Evolutionary conservation across 2,888 invertebrate species (phyloP).

Genomic region (Drosophila leonis): DNA sequence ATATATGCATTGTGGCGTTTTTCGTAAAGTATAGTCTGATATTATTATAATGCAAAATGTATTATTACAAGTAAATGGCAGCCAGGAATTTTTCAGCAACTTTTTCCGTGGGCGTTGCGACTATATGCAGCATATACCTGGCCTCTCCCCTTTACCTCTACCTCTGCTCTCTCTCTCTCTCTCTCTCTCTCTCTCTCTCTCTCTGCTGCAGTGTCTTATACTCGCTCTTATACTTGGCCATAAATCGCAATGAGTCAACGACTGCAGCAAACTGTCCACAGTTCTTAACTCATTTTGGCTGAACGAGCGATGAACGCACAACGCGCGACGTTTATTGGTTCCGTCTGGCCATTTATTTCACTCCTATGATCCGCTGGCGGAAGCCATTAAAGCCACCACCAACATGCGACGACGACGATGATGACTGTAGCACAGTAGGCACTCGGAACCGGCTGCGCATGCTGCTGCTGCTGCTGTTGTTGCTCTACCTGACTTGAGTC

Average conservation of each 20-base stretch:
- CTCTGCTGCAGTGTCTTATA: background rate
- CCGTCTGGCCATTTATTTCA: conserved; percentile 85
- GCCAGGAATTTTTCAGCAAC: conserved; percentile 58
- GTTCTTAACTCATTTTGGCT: conserved; percentile 77
- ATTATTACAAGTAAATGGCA: conserved; percentile 68
- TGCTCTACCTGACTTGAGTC: conserved; percentile 59
- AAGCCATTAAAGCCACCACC: conserved; percentile 86
- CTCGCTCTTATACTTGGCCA: conserved; percentile 28
- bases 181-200: background rate
- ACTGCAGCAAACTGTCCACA: conserved; percentile 72
- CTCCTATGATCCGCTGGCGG: conserved; percentile 85
- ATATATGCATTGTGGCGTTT: conserved; percentile 9
- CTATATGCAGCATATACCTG: background rate
- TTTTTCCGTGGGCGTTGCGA: conserved; percentile 47
- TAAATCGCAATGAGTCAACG: conserved; percentile 72
- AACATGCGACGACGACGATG: conserved; percentile 56
- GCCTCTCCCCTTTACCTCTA: background rate
- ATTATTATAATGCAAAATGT: conserved; percentile 73
- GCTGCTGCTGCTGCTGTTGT: conserved; percentile 39
- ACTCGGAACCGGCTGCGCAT: conserved; percentile 56
- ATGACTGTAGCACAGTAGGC: conserved; percentile 53
- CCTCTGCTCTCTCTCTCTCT: background rate
- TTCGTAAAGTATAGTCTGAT: conserved; percentile 62
- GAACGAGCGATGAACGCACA: conserved; percentile 66
- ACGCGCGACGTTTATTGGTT: conserved; percentile 84